A percentile compares a stretch with the other conserved stretches of the same genome.
Evolutionary conservation across 2,888 invertebrate genomes (phyloP).

Genomic region (Nemapogon koenigi): DNA sequence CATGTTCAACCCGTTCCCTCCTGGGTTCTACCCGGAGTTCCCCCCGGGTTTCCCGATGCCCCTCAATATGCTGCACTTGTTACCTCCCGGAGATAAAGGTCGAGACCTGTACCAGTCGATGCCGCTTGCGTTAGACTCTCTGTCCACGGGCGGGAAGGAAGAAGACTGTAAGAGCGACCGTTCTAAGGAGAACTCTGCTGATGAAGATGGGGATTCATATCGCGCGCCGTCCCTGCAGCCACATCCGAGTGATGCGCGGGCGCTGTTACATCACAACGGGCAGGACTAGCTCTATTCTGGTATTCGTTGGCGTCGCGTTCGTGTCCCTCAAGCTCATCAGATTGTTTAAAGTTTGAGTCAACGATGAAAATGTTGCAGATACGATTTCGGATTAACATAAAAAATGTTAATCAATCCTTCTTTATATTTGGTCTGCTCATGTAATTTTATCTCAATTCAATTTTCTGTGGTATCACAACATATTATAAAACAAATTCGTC

Average conservation of each 20-base stretch:
- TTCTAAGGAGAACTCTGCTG: conserved; percentile 68
- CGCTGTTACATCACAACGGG: conserved; percentile 78
- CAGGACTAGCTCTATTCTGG: conserved; percentile 73
- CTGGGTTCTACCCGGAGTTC: conserved; percentile 86
- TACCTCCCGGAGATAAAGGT: conserved; percentile 81
- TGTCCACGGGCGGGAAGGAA: conserved; percentile 60
- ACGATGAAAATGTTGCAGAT: too few relatives aligned
- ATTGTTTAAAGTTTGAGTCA: too few relatives aligned
- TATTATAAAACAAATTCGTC: too few relatives aligned
- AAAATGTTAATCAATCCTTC: too few relatives aligned
- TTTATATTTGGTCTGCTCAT: too few relatives aligned
- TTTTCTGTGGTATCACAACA: too few relatives aligned
- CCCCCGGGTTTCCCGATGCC: conserved; percentile 82
- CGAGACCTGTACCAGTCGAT: conserved; percentile 67
- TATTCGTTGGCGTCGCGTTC: too few relatives aligned
- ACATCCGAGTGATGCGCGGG: conserved; percentile 64
- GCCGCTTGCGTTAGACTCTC: conserved; percentile 63
- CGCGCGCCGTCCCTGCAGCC: conserved; percentile 62
- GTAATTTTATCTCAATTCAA: too few relatives aligned
- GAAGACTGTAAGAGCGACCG: conserved; percentile 71
- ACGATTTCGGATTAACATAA: too few relatives aligned
- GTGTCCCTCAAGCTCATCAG: too few relatives aligned
- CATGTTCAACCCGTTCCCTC: conserved; percentile 79
- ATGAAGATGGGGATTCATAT: conserved; percentile 57
- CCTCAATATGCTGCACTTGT: conserved; percentile 82